phyloP scores from a whole-genome alignment of 2,888 invertebrate species.

The Nephrotoma appendiculata region DNA sequence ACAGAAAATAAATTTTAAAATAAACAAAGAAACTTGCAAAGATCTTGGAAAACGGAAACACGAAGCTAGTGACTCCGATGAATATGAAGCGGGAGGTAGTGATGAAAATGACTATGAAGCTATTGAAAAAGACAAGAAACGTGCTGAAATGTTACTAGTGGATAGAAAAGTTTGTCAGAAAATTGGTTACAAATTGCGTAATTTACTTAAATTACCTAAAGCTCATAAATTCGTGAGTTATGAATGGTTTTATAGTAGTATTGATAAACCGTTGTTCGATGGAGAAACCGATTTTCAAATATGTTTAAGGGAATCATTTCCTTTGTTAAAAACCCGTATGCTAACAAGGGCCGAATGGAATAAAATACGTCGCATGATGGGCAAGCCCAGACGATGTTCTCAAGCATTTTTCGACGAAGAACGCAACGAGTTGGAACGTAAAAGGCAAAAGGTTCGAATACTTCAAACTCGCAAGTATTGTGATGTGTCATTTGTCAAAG shows the following conservation, averaged over 20 bases:
- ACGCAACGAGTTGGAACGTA: slow-evolving; percentile 73
- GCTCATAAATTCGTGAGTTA: slow-evolving; percentile 99
- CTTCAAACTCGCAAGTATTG: slow-evolving; percentile 83
- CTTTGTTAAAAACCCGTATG: slow-evolving; percentile 71
- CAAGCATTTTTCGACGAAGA: slow-evolving; percentile 94
- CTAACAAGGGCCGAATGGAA: slow-evolving; percentile 89
- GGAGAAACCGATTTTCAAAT: slow-evolving; percentile 94
- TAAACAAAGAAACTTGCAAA: slow-evolving; percentile 32
- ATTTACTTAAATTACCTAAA: slow-evolving; percentile 91
- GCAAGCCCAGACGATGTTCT: slow-evolving; percentile 89
- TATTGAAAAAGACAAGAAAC: background rate
- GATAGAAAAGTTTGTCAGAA: slow-evolving; percentile 79
- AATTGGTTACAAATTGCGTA: slow-evolving; percentile 76
- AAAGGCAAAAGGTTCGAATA: slow-evolving; percentile 79
- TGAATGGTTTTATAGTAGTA: slow-evolving; percentile 98
- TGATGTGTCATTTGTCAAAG: slow-evolving; percentile 63
- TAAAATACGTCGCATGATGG: slow-evolving; percentile 88
- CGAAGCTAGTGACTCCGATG: slow-evolving; percentile 5
- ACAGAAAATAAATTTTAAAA: slow-evolving; percentile 27
- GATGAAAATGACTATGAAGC: background rate
- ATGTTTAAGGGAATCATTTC: slow-evolving; percentile 87
- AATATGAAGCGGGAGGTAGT: background rate
- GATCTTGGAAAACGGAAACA: slow-evolving; percentile 19
- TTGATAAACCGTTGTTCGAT: slow-evolving; percentile 87
- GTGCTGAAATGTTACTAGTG: background rate